These are phyloP conservation scores for Vireo altiloquus DNA, from an alignment of 2,113 vertebrate genomes.

Conservation along the genomic window DNA sequence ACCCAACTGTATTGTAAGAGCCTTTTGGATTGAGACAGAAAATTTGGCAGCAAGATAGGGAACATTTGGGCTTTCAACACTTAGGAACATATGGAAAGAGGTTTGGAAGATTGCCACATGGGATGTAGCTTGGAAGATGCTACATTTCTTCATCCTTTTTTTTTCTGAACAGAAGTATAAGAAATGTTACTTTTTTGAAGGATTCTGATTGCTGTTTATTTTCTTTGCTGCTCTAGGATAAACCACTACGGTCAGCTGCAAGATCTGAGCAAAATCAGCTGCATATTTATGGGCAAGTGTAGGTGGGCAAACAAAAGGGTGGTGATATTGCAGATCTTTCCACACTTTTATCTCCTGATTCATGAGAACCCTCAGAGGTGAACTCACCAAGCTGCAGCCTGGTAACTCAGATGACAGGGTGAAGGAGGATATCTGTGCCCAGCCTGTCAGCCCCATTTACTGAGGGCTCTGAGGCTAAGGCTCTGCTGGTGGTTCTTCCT, in stretches of 20 bases:
- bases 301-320: neutral
- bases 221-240: neutral
- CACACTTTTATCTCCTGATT: neutral
- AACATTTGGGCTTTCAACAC: constrained; percentile 49
- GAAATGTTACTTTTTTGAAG: neutral
- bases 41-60: constrained; percentile 48
- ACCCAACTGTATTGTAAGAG: constrained; percentile 21
- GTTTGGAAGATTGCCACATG: constrained; percentile 46
- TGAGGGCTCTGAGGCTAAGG: neutral
- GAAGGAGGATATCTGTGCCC: neutral
- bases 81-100: constrained; percentile 52
- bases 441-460: neutral
- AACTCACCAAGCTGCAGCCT: neutral
- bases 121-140: constrained; percentile 5
- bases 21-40: neutral
- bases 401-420: neutral
- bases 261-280: neutral
- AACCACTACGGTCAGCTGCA: neutral
- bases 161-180: neutral
- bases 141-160: constrained; percentile 11
- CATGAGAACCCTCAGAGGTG: neutral
- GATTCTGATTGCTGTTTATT: neutral
- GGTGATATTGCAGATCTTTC: neutral
- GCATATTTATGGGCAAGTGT: neutral
- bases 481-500: neutral